A percentile compares a stretch with the other conserved stretches of the same genome.
Conservation (phyloP, 53 echinoderm and acorn worm genomes). For the Temnopleurus reevesii region DNA sequence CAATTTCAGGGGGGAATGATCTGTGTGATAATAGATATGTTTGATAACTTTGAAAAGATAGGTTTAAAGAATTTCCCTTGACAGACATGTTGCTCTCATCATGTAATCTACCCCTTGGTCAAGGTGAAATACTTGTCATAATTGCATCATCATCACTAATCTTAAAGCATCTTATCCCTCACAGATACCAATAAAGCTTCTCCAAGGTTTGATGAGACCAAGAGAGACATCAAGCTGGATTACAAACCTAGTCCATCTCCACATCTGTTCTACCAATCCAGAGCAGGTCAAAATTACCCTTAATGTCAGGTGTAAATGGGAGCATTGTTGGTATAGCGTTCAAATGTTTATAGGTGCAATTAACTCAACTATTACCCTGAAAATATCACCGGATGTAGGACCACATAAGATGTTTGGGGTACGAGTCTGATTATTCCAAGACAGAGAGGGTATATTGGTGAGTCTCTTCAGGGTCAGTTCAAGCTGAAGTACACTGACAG, state of each 20-base stretch:
- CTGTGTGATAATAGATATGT: no score
- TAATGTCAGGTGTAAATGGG: not conserved
- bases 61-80: not conserved
- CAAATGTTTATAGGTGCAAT: not conserved
- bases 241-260: not conserved
- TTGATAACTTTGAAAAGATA: not conserved
- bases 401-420: not conserved
- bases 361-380: not conserved
- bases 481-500: not conserved
- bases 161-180: conserved; percentile 11
- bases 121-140: conserved; percentile 14
- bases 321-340: conserved; percentile 16
- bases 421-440: not conserved
- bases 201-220: not conserved
- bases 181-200: not conserved
- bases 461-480: not conserved
- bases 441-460: not conserved
- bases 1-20: no score
- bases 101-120: not conserved
- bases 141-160: not conserved
- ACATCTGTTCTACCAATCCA: not conserved
- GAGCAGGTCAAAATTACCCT: not conserved
- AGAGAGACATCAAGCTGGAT: not conserved
- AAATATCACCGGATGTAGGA: conserved; percentile 12
- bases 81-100: conserved; percentile 17